These are phyloP conservation scores for Podarcis raffonei DNA, from an alignment of 2,113 vertebrate species.

Conservation along the genomic window DNA sequence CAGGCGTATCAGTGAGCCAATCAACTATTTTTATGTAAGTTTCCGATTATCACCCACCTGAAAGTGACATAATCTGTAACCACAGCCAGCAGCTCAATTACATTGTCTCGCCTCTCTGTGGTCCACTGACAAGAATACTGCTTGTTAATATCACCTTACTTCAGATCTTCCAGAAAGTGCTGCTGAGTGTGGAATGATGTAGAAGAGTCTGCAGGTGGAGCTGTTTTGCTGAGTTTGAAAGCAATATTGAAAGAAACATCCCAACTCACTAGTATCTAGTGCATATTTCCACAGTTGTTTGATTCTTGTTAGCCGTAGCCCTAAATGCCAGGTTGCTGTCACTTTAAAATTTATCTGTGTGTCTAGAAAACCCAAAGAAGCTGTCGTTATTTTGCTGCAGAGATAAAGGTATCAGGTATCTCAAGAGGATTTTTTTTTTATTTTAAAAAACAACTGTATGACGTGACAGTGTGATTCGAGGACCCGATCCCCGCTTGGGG, in stretches of 20 bases:
- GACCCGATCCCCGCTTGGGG: too few species aligned
- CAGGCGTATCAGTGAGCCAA: conserved; percentile 81
- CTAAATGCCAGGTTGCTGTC: not conserved
- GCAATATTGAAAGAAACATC: not conserved
- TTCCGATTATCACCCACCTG: not conserved
- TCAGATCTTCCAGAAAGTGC: not conserved
- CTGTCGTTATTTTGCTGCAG: not conserved
- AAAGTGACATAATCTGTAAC: not conserved
- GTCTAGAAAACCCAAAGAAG: not conserved
- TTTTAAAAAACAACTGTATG: too few species aligned
- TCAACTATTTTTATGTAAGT: conserved; percentile 82
- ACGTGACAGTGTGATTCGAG: too few species aligned
- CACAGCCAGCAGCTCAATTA: not conserved
- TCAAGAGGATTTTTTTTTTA: not conserved
- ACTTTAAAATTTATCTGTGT: not conserved
- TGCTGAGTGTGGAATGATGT: not conserved
- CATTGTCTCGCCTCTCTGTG: not conserved
- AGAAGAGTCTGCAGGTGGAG: conserved; percentile 23
- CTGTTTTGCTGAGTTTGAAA: conserved; percentile 1
- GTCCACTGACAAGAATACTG: not conserved
- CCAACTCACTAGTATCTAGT: not conserved
- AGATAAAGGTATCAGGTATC: not conserved
- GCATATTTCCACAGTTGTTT: not conserved
- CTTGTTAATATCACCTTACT: not conserved
- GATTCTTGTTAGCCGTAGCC: not conserved